Evolutionary conservation across 2,113 vertebrate species (phyloP).

Genomic region (Siniperca knerii): DNA sequence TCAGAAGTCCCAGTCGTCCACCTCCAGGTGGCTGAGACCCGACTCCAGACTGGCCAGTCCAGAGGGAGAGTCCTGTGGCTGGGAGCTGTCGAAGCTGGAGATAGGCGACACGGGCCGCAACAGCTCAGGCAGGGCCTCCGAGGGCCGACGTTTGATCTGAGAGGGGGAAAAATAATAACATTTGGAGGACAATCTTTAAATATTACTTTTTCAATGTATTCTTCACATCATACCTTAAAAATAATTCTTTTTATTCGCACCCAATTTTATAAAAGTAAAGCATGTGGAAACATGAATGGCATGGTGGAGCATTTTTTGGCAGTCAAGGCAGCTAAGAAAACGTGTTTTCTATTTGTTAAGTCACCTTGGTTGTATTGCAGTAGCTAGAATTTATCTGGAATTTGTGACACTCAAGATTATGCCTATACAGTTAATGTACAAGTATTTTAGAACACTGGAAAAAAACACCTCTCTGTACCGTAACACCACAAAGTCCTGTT

Average conservation of each 20-base stretch:
- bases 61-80: slow-evolving; percentile 86
- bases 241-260: background rate
- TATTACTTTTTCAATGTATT: background rate
- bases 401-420: too few relatives aligned
- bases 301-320: too few relatives aligned
- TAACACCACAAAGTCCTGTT: background rate
- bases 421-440: background rate
- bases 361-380: too few relatives aligned
- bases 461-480: background rate
- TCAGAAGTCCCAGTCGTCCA: slow-evolving; percentile 99
- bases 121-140: slow-evolving; percentile 93
- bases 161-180: background rate
- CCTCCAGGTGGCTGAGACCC: slow-evolving; percentile 91
- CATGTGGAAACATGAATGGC: background rate
- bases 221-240: background rate
- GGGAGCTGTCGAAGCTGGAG: slow-evolving; percentile 85
- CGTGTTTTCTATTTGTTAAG: too few relatives aligned
- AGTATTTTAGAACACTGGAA: too few relatives aligned
- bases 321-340: too few relatives aligned
- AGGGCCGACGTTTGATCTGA: slow-evolving; percentile 94
- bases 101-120: slow-evolving; percentile 91
- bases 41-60: slow-evolving; percentile 91
- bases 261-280: background rate
- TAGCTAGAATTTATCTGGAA: too few relatives aligned
- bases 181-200: too few relatives aligned